These are phyloP conservation scores for Arnoldichthys spilopterus DNA, from an alignment of 2,797 vertebrate species.

Conservation along the genomic window DNA sequence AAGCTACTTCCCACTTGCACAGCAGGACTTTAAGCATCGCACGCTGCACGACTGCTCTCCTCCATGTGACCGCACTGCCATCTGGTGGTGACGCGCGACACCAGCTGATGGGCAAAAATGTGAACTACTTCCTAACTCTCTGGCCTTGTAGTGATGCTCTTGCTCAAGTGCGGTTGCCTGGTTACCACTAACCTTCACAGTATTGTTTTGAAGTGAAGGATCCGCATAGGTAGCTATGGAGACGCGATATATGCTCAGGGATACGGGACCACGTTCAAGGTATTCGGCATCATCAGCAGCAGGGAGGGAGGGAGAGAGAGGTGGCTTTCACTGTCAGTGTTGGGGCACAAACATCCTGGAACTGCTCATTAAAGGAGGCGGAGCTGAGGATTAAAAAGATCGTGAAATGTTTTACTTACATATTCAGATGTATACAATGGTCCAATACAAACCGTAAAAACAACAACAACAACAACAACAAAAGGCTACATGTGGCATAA, in stretches of 20 bases:
- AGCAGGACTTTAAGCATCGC: slow-evolving; percentile 19
- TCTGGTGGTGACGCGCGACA: slow-evolving; percentile 42
- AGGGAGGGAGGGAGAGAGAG: no score
- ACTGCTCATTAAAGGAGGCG: slow-evolving; percentile 11
- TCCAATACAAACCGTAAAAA: slow-evolving; percentile 40
- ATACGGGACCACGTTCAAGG: neutral
- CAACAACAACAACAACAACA: neutral
- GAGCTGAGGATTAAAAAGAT: slow-evolving; percentile 59
- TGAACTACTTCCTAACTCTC: neutral
- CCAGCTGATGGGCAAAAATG: neutral
- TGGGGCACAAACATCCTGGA: neutral
- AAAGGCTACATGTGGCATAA: slow-evolving; percentile 42
- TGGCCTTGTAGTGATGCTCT: slow-evolving; percentile 11
- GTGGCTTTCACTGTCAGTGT: neutral
- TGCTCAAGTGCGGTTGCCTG: slow-evolving; percentile 51
- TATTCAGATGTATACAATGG: slow-evolving; percentile 59
- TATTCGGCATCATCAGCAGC: neutral
- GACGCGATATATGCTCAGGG: slow-evolving; percentile 22
- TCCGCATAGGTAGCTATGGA: slow-evolving; percentile 55
- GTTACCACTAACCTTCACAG: slow-evolving; percentile 59
- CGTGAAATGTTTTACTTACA: slow-evolving; percentile 71
- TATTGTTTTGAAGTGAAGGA: slow-evolving; percentile 41
- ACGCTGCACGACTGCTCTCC: neutral
- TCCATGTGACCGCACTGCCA: slow-evolving; percentile 40
- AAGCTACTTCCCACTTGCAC: slow-evolving; percentile 41